Conservation (phyloP, 1,140 invertebrate species). For the Ceratina australensis region DNA sequence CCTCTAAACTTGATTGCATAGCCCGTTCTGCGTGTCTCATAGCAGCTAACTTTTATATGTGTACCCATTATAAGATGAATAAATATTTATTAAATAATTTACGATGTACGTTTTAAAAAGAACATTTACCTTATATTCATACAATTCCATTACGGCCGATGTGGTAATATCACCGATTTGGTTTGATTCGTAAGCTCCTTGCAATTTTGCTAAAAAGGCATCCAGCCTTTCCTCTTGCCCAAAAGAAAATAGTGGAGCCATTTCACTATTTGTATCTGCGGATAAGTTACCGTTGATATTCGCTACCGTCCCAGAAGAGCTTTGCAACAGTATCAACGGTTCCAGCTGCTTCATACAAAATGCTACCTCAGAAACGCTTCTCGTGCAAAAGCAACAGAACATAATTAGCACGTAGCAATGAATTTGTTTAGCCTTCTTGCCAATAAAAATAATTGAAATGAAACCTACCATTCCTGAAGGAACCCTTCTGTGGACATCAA, state of each 20-base stretch:
- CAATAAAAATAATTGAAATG: conserved; percentile 1
- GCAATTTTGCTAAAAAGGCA: conserved; percentile 76
- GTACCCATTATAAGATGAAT: neutral
- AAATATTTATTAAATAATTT: too few relatives aligned
- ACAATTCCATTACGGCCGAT: conserved; percentile 86
- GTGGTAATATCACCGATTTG: conserved; percentile 81
- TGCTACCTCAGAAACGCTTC: conserved; percentile 74
- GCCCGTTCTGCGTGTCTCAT: conserved; percentile 79
- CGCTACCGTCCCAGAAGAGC: conserved; percentile 52
- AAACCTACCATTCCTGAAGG: conserved; percentile 73
- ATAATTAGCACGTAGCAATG: conserved; percentile 29
- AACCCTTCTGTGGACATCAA: conserved; percentile 76
- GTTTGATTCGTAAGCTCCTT: conserved; percentile 73
- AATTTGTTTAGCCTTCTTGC: conserved; percentile 35
- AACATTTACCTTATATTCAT: conserved; percentile 82
- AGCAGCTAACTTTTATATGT: conserved; percentile 70
- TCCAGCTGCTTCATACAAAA: conserved; percentile 78
- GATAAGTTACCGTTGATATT: conserved; percentile 44
- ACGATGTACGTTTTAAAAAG: neutral
- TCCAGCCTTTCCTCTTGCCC: conserved; percentile 80
- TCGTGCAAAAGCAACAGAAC: conserved; percentile 42
- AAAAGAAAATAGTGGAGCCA: conserved; percentile 71
- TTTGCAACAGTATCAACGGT: conserved; percentile 72
- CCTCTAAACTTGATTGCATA: conserved; percentile 79
- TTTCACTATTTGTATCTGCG: conserved; percentile 42